Evolutionary conservation across 2,113 vertebrate genomes (phyloP), one percentile per base, ranked within the genome.

Genomic region (Anguilla japonica): DNA sequence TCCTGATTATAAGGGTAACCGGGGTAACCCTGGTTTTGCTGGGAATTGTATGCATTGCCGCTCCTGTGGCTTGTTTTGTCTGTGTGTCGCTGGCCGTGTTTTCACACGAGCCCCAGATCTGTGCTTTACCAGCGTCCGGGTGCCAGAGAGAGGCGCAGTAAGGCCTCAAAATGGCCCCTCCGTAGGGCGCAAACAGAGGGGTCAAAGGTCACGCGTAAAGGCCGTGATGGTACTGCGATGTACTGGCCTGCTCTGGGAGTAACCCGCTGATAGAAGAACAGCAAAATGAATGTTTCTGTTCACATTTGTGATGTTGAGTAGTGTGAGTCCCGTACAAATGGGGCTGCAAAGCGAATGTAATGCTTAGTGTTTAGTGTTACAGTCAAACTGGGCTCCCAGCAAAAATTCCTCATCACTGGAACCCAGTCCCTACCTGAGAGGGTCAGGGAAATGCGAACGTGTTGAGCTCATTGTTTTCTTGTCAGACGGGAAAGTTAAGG

Each of bases 1-100:
- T 88, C 91, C 89, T 87, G 86, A 57, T 50, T 71, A 22, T 81
- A 90, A 85, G 84, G 15, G 89, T 86, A 86, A 91, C 87, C 67
- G 84, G 83, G 87, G 88, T 83, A 9, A 14, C 7, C 50, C 87
- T 84, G 85, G 84, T 85, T 40, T 13, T 57, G 43, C 84, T 67
- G 81, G 16, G 82, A 81, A 79, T 14, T 82, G 86, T 89, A 71
- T 88, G 85, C 80, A 78, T 82, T 41, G 4, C 34, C 60, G 81
- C 87, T 86, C 8, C 81, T 87, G 90, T 90, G 87, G 86, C 85
- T 89, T 86, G 20, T 79, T 53, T 86, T 86, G 83, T 85, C 46
- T 84, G 8, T 84, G 8, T 83, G 84, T 89, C 53, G 63, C 63
- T 57, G n/a, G 71, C 16, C 1, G 71, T n/a, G n/a, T 75, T 67